These are phyloP conservation scores for Drosophila quadrilineata DNA, from an alignment of 1,140 invertebrate species.

Conservation along the genomic window DNA sequence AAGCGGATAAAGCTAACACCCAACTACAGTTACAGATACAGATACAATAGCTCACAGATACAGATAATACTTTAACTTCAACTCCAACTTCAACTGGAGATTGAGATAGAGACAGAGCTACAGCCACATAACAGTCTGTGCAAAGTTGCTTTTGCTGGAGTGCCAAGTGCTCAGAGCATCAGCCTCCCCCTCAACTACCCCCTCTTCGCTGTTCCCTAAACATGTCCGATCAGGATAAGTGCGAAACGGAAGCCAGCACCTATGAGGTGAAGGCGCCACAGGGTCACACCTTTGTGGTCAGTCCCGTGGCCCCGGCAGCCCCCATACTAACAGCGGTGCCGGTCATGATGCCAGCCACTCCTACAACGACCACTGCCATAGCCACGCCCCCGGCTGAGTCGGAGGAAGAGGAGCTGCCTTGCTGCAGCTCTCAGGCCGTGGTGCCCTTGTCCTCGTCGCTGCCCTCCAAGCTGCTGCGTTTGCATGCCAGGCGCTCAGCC, in stretches of 20 bases:
- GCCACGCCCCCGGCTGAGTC: too few species aligned
- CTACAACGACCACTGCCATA: background rate
- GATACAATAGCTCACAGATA: slow-evolving; percentile 6
- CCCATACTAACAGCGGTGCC: slow-evolving; percentile 63
- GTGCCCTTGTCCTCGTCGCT: slow-evolving; percentile 71
- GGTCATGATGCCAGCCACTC: slow-evolving; percentile 34
- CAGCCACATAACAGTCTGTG: background rate
- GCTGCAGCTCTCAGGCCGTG: slow-evolving; percentile 65
- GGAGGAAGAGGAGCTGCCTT: slow-evolving; percentile 37
- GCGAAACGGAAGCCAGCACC: background rate
- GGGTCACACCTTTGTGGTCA: slow-evolving; percentile 72
- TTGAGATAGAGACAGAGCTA: too few species aligned
- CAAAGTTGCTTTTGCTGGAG: slow-evolving; percentile 72
- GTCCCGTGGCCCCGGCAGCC: slow-evolving; percentile 30
- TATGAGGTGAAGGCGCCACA: slow-evolving; percentile 60
- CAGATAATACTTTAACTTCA: too few species aligned
- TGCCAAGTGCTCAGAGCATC: slow-evolving; percentile 55
- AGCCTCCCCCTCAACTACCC: too few species aligned
- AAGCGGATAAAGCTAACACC: slow-evolving; percentile 7
- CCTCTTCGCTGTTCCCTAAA: too few species aligned
- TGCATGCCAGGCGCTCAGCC: slow-evolving; percentile 69
- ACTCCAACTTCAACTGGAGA: too few species aligned
- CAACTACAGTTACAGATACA: slow-evolving; percentile 8
- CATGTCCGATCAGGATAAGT: slow-evolving; percentile 34
- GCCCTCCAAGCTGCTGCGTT: slow-evolving; percentile 65